These are phyloP conservation scores for Drosophila imparisetae DNA, from an alignment of 2,888 invertebrate genomes.

Conservation along the genomic window DNA sequence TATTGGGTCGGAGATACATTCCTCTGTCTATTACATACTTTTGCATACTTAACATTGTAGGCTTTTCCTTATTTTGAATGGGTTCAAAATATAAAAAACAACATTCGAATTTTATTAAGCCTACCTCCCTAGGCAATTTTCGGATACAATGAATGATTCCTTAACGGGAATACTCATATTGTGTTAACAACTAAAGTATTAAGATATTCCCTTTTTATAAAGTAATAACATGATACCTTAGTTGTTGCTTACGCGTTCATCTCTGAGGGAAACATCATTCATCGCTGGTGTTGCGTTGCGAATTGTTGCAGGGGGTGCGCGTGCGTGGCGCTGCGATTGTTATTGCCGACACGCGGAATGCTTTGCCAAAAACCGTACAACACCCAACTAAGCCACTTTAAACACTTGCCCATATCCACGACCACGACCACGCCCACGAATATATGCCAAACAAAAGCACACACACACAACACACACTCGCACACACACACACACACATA, in stretches of 20 bases:
- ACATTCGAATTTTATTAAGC: not conserved
- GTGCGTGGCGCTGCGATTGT: conserved; percentile 60
- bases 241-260: conserved; percentile 13
- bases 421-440: conserved; percentile 29
- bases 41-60: not conserved
- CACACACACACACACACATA: conserved; percentile 13
- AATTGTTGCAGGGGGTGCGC: conserved; percentile 47
- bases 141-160: not conserved
- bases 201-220: not conserved
- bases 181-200: not conserved
- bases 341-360: conserved; percentile 66
- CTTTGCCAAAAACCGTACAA: conserved; percentile 78
- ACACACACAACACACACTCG: conserved; percentile 12
- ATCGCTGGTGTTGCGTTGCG: conserved; percentile 46
- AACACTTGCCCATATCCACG: conserved; percentile 44
- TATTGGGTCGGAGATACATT: not conserved
- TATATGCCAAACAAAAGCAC: conserved; percentile 12
- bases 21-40: not conserved
- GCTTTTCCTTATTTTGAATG: not conserved
- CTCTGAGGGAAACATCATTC: conserved; percentile 17
- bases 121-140: not conserved
- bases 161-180: not conserved
- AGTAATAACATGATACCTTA: not conserved
- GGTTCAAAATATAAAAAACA: not conserved
- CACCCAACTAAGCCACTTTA: conserved; percentile 74